Evolutionary conservation across 2,888 invertebrate species (phyloP).

Genomic region (Cataglyphis albicans): DNA sequence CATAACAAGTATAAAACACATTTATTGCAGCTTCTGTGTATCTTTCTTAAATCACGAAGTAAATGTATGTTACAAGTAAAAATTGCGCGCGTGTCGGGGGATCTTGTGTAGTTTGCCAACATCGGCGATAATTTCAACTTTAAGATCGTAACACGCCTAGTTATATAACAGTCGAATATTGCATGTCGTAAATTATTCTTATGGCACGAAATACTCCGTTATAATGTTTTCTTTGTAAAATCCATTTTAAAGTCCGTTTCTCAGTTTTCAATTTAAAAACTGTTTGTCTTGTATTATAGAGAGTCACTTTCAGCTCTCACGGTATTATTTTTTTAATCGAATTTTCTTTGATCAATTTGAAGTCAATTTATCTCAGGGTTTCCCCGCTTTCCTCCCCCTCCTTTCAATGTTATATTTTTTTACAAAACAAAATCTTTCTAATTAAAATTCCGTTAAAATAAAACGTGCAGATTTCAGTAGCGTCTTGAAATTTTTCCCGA

Average conservation of each 20-base stretch:
- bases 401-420: background rate
- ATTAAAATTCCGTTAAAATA: background rate
- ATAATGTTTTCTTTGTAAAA: slow-evolving; percentile 21
- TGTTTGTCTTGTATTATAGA: background rate
- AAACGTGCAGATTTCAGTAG: background rate
- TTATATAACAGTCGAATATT: slow-evolving; percentile 19
- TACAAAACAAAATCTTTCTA: no score
- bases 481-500: background rate
- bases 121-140: slow-evolving; percentile 10
- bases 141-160: slow-evolving; percentile 5
- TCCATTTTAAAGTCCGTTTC: background rate
- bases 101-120: slow-evolving; percentile 9
- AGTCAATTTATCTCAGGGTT: slow-evolving; percentile 11
- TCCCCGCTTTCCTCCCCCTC: background rate
- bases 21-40: slow-evolving; percentile 15
- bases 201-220: slow-evolving; percentile 5
- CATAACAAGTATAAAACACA: background rate
- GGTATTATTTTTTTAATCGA: slow-evolving; percentile 31
- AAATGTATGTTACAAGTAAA: slow-evolving; percentile 23
- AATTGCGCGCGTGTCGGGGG: background rate
- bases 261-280: slow-evolving; percentile 11
- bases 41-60: background rate
- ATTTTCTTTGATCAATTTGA: background rate
- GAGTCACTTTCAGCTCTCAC: background rate
- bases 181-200: slow-evolving; percentile 34